Evolutionary conservation across 2,113 vertebrate genomes (phyloP).

Genomic region (Chionodraco myersi): DNA sequence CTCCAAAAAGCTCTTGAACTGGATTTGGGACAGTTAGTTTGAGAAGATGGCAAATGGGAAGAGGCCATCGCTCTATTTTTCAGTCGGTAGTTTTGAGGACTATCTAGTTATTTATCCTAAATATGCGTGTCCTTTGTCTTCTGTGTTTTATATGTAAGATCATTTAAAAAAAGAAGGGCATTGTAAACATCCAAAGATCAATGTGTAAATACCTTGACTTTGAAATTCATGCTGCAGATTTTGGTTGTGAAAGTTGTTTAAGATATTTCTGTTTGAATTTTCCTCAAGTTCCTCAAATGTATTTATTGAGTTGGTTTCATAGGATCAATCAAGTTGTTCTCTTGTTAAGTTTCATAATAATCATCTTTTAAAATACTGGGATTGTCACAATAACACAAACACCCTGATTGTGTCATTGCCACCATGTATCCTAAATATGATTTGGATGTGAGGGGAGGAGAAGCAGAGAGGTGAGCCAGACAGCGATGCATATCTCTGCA

Average conservation of each 20-base stretch:
- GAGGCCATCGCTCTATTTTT: background rate
- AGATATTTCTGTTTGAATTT: background rate
- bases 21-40: background rate
- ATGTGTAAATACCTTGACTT: background rate
- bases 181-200: background rate
- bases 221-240: too few species aligned
- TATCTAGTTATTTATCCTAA: background rate
- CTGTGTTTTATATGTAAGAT: background rate
- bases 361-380: background rate
- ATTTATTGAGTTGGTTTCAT: background rate
- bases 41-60: background rate
- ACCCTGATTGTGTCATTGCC: background rate
- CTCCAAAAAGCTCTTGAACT: background rate
- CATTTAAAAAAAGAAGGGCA: background rate
- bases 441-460: slow-evolving; percentile 2
- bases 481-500: slow-evolving; percentile 18
- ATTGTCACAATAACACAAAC: background rate
- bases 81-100: background rate
- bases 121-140: background rate
- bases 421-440: too few species aligned
- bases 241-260: background rate
- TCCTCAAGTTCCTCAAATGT: background rate
- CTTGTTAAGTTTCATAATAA: background rate
- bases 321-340: background rate
- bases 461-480: background rate